phyloP scores from a whole-genome alignment of 2,113 vertebrate species.

The Opisthocomus hoazin region DNA sequence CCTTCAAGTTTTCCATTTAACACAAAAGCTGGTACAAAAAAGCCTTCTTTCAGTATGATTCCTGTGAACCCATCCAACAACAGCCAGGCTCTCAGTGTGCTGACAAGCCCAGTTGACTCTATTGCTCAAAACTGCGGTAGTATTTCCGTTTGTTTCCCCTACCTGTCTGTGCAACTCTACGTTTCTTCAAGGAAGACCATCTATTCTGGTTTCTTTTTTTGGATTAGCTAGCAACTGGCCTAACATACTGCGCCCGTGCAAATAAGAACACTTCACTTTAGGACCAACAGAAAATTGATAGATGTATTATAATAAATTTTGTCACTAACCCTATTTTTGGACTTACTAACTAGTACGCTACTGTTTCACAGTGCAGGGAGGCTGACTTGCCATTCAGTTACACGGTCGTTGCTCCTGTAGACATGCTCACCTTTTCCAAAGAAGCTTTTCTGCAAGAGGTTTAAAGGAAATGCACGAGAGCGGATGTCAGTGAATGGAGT shows the following conservation, averaged over 20 bases:
- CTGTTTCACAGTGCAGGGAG: background rate
- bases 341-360: background rate
- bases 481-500: background rate
- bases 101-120: background rate
- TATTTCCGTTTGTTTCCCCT: background rate
- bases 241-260: background rate
- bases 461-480: background rate
- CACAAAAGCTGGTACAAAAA: background rate
- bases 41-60: background rate
- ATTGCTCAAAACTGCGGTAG: background rate
- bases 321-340: background rate
- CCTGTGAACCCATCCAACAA: background rate
- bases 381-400: background rate
- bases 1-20: background rate
- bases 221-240: background rate
- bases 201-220: background rate
- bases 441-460: background rate
- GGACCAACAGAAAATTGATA: background rate
- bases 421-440: background rate
- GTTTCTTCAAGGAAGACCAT: background rate
- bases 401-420: background rate
- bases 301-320: background rate
- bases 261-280: background rate
- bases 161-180: background rate
- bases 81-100: background rate